Evolutionary conservation across 1,140 invertebrate species (phyloP).

Genomic region (Lucilia sericata): DNA sequence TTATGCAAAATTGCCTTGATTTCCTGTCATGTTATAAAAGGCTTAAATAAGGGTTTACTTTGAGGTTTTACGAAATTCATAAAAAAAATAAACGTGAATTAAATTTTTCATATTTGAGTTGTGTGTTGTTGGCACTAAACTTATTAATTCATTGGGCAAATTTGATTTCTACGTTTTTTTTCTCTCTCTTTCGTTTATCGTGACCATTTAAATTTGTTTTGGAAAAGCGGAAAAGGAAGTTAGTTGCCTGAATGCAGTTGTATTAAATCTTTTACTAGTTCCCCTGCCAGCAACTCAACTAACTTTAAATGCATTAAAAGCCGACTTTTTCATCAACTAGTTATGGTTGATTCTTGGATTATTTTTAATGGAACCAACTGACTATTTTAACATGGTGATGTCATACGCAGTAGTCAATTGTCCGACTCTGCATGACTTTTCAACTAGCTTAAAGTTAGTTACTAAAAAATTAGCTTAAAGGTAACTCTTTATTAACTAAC

Average conservation of each 20-base stretch:
- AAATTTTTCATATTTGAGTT: not conserved
- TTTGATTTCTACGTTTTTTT: not conserved
- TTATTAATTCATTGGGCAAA: not conserved
- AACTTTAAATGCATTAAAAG: too few species aligned
- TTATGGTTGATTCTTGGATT: too few species aligned
- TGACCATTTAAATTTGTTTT: constrained; percentile 26
- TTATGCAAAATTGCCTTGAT: constrained; percentile 5
- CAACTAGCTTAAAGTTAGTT: too few species aligned
- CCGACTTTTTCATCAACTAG: too few species aligned
- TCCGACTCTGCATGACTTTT: too few species aligned
- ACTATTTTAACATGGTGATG: too few species aligned
- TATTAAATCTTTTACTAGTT: not conserved
- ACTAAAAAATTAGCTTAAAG: too few species aligned
- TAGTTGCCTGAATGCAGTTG: constrained; percentile 1
- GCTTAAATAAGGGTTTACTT: not conserved
- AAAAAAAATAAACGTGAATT: not conserved
- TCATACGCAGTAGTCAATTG: too few species aligned
- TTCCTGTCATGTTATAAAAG: not conserved
- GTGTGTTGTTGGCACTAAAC: not conserved
- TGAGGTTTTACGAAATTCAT: too few species aligned
- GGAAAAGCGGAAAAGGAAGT: not conserved
- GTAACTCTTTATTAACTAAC: too few species aligned
- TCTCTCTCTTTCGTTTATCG: not conserved
- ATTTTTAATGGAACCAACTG: too few species aligned
- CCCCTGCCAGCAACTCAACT: too few species aligned